phyloP scores from a whole-genome alignment of 2,888 invertebrate species.

The Dasypolia templi region DNA sequence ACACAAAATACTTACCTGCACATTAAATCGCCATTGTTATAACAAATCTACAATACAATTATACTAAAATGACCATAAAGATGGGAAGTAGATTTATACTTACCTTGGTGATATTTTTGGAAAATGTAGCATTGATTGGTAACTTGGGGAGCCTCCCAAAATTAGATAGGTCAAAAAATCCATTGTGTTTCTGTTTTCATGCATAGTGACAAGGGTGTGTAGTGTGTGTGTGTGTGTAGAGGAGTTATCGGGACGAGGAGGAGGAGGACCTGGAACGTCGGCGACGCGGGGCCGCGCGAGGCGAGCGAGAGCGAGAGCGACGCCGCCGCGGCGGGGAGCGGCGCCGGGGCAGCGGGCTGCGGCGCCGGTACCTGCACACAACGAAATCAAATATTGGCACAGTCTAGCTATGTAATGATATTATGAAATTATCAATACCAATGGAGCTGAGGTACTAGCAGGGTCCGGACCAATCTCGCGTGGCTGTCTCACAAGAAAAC shows the following conservation, averaged over 20 bases:
- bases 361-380: slow-evolving; percentile 85
- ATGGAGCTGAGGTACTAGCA: neutral
- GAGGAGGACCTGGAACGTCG: slow-evolving; percentile 94
- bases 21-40: slow-evolving; percentile 46
- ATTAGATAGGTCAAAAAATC: slow-evolving; percentile 39
- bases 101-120: slow-evolving; percentile 73
- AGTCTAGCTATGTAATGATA: neutral
- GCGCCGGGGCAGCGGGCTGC: slow-evolving; percentile 89
- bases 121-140: slow-evolving; percentile 65
- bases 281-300: slow-evolving; percentile 92
- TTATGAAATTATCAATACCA: neutral
- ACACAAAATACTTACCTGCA: slow-evolving; percentile 75
- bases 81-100: slow-evolving; percentile 69
- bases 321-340: slow-evolving; percentile 91
- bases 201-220: slow-evolving; percentile 53
- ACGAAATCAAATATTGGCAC: neutral
- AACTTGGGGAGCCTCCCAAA: slow-evolving; percentile 47
- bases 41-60: slow-evolving; percentile 42
- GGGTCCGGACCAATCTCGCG: no score
- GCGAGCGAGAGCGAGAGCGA: slow-evolving; percentile 91
- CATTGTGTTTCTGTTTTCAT: slow-evolving; percentile 53
- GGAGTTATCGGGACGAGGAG: slow-evolving; percentile 92
- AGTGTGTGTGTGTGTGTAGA: slow-evolving; percentile 55
- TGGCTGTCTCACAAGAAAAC: neutral
- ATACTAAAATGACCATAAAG: slow-evolving; percentile 37